These are phyloP conservation scores for Malurus cyaneus DNA, from an alignment of 2,113 vertebrate genomes.

Conservation along the genomic window DNA sequence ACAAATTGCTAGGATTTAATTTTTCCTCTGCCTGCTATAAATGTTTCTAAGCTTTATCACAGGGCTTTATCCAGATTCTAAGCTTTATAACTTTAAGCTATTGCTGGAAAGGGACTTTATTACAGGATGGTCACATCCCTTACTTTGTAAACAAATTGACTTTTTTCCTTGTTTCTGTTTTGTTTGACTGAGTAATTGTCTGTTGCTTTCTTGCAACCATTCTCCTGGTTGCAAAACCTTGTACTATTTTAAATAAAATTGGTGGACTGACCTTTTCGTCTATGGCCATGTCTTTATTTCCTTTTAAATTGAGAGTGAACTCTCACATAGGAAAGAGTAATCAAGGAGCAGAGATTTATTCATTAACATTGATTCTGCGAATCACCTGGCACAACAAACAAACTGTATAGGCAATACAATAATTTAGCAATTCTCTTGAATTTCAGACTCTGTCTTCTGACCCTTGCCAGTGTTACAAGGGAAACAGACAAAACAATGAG, in stretches of 20 bases:
- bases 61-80: background rate
- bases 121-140: background rate
- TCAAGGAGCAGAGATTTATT: conserved; percentile 38
- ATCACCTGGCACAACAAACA: conserved; percentile 30
- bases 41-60: background rate
- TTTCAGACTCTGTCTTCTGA: background rate
- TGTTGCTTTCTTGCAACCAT: conserved; percentile 10
- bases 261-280: conserved; percentile 28
- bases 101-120: conserved; percentile 26
- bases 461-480: background rate
- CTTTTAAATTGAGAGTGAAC: conserved; percentile 54
- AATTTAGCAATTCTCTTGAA: conserved; percentile 25
- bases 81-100: background rate
- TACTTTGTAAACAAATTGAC: conserved; percentile 46
- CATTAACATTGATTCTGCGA: conserved; percentile 43
- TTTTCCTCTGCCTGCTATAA: background rate
- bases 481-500: conserved; percentile 23
- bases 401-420: background rate
- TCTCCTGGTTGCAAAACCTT: background rate
- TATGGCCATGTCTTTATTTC: conserved; percentile 14
- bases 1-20: background rate
- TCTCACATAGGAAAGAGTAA: conserved; percentile 33
- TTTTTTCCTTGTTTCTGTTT: conserved; percentile 43
- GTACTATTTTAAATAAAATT: conserved; percentile 37
- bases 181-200: conserved; percentile 53